Base-by-base conservation (phyloP, 2,888 invertebrate genomes). In the Pandemis corylana region DNA sequence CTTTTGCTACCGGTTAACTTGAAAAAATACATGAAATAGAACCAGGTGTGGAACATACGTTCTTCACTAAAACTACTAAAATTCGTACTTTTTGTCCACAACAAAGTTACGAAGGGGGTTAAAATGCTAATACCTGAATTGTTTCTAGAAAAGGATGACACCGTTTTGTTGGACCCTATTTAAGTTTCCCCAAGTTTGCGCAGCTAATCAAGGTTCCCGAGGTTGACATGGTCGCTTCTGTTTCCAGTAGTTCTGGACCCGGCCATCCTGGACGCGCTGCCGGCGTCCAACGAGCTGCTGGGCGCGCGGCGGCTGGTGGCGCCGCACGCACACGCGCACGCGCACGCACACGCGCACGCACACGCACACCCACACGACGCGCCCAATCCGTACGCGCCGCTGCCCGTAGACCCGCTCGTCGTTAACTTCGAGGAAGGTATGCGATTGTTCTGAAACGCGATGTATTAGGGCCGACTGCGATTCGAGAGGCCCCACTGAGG, bases 401-500 rank as follows among this genome's bases (percentile, higher is more conserved):
- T 93, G 79, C 95, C 96, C 67, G 96, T 96, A 78, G 96, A 96
- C 87, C 96, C 96, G 59, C 95, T 97, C 83, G 97, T 97, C 84
- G 96, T 97, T 87, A 96, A 96, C 95, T 96, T 97, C 91, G 97
- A 97, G 95, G 97, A 97, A 96, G 97, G 97, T 96, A 96, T 96
- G 96, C 96, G 96, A 88, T 95, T 96, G 91, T 96, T 96, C 95
- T 96, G 96, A 94, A 90, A 89, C 85, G 88, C 88, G 77, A 90
- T 90, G 89, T 89, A 87, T 83, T 89, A 90, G 91, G 87, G 85
- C 85, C 80, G 74, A 61, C 76, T 78, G 81, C 89, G 84, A 83
- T 85, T 86, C 83, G 85, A 84, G 86, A 83, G 75, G 36, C 46
- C 46, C 56, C n/a, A 59, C 51, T 9, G 51, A 68, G 4, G n/a